Evolutionary conservation across 2,888 invertebrate genomes (phyloP).

Genomic region (Patella ulyssiponensis): DNA sequence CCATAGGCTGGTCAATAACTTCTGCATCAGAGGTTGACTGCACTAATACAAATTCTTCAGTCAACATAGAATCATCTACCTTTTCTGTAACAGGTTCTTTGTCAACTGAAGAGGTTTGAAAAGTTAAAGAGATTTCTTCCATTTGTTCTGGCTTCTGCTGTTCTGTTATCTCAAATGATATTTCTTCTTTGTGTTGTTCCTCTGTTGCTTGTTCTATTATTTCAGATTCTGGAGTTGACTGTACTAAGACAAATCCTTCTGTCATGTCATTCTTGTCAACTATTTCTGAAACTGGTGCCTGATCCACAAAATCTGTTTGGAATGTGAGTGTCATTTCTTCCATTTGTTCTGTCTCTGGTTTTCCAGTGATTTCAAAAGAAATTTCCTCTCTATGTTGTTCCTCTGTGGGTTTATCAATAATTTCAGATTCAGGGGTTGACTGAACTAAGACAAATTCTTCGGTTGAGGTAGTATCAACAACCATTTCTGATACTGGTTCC

Average conservation of each 20-base stretch:
- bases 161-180: conserved; percentile 51
- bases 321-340: conserved; percentile 40
- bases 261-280: conserved; percentile 53
- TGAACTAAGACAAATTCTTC: conserved; percentile 51
- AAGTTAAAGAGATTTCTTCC: conserved; percentile 28
- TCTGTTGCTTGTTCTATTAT: conserved; percentile 20
- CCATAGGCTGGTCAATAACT: conserved; percentile 26
- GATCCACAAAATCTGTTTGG: conserved; percentile 28
- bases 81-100: conserved; percentile 4
- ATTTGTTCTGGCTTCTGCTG: conserved; percentile 43
- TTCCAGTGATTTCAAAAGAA: conserved; percentile 42
- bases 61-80: conserved; percentile 27
- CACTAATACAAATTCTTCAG: conserved; percentile 24
- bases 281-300: conserved; percentile 26
- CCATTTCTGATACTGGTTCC: conserved; percentile 27
- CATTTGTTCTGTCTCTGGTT: conserved; percentile 37
- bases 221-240: conserved; percentile 25
- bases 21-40: conserved; percentile 15
- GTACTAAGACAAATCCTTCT: conserved; percentile 50
- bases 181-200: conserved; percentile 45
- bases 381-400: conserved; percentile 36
- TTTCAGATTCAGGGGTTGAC: conserved; percentile 25
- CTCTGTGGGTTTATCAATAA: conserved; percentile 21
- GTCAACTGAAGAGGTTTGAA: not conserved
- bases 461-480: conserved; percentile 52